phyloP scores from a whole-genome alignment of 1,140 invertebrate species.

The Diorhabda sublineata region DNA sequence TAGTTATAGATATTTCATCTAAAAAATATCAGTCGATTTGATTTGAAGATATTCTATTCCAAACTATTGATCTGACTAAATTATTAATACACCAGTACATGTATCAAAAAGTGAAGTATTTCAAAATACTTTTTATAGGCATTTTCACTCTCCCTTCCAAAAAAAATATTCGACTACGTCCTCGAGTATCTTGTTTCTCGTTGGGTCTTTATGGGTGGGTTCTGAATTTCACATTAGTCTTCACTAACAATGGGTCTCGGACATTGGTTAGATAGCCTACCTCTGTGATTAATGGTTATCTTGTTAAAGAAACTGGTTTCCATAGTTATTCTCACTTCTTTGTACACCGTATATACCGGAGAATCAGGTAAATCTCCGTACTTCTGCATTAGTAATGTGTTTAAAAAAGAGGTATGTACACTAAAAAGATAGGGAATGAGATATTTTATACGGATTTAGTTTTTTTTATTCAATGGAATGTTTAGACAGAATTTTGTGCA shows the following conservation, averaged over 20 bases:
- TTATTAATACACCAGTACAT: too few species aligned
- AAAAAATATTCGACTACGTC: not conserved
- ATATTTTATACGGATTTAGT: too few species aligned
- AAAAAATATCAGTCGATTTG: too few species aligned
- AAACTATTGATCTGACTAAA: too few species aligned
- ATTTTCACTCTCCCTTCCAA: not conserved
- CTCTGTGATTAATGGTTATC: slow-evolving; percentile 33
- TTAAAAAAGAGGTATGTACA: not conserved
- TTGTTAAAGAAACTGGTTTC: slow-evolving; percentile 20
- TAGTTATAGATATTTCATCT: too few species aligned
- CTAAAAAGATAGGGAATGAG: not conserved
- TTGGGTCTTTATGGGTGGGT: slow-evolving; percentile 30
- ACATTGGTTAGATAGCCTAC: slow-evolving; percentile 28
- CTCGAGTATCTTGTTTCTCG: slow-evolving; percentile 4
- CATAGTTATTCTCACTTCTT: slow-evolving; percentile 14
- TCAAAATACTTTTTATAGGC: too few species aligned
- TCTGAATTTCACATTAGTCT: slow-evolving; percentile 32
- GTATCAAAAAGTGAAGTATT: too few species aligned
- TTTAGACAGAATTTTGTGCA: too few species aligned
- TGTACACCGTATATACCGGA: slow-evolving; percentile 5
- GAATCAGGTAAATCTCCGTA: slow-evolving; percentile 15
- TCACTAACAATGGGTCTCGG: slow-evolving; percentile 30
- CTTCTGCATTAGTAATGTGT: not conserved
- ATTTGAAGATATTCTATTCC: too few species aligned
- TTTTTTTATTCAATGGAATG: too few species aligned